These are phyloP conservation scores for Phaethornis superciliosus DNA, from an alignment of 2,113 vertebrate genomes.

Conservation along the genomic window DNA sequence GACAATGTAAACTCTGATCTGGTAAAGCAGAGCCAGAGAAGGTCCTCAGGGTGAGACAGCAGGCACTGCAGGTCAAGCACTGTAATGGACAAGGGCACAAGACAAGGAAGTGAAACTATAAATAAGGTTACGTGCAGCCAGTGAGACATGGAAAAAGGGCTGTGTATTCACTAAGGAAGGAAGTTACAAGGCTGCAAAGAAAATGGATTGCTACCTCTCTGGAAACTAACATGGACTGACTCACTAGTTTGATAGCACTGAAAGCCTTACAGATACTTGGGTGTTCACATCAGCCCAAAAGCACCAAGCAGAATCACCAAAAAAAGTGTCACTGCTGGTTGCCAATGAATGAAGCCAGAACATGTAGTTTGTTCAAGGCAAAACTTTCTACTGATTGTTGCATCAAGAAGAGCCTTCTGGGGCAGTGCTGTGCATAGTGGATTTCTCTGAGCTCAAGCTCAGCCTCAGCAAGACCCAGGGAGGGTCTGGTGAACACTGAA, in stretches of 20 bases:
- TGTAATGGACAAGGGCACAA: not conserved
- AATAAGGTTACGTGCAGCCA: constrained; percentile 20
- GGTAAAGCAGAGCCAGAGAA: not conserved
- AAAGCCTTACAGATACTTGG: not conserved
- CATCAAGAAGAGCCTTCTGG: not conserved
- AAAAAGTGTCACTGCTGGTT: not conserved
- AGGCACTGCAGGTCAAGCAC: constrained; percentile 12
- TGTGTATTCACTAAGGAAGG: constrained; percentile 13
- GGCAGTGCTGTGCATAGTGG: not conserved
- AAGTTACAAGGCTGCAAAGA: constrained; percentile 30
- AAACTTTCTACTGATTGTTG: not conserved
- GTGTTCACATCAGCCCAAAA: not conserved
- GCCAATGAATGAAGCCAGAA: not conserved
- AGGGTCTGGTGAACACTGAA: not conserved
- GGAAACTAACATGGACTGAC: not conserved
- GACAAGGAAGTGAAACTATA: constrained; percentile 23
- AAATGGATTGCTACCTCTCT: not conserved
- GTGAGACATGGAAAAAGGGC: not conserved
- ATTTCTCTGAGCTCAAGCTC: not conserved
- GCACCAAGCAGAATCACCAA: not conserved
- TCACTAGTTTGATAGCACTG: not conserved
- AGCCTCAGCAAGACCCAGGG: not conserved
- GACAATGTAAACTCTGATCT: not conserved
- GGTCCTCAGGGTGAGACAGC: not conserved
- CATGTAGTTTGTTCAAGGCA: not conserved